Evolutionary conservation across 1,140 invertebrate species (phyloP).

Genomic region (Phocides pigmalion): DNA sequence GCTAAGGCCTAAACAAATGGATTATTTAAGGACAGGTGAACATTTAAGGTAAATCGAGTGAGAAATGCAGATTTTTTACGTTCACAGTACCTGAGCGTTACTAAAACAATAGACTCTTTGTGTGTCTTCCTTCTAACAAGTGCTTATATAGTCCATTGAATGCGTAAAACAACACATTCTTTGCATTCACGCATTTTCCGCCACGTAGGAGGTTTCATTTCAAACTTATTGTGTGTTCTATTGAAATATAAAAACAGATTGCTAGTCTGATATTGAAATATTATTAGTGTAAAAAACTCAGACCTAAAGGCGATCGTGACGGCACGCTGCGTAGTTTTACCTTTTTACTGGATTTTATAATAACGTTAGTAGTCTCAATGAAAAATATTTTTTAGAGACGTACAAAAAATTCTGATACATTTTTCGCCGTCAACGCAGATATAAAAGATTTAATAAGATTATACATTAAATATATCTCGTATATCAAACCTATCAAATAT

Average conservation of each 20-base stretch:
- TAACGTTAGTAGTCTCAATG: not conserved
- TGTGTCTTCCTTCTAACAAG: conserved; percentile 38
- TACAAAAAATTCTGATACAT: too few species aligned
- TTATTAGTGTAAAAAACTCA: conserved; percentile 30
- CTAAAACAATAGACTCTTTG: conserved; percentile 62
- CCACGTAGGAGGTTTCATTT: conserved; percentile 54
- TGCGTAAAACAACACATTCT: conserved; percentile 40
- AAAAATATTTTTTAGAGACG: not conserved
- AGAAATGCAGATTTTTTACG: conserved; percentile 30
- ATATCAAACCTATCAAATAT: too few species aligned
- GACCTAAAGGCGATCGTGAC: conserved; percentile 62
- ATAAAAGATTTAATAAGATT: too few species aligned
- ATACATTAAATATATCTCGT: too few species aligned
- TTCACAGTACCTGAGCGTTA: conserved; percentile 45
- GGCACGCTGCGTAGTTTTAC: conserved; percentile 46
- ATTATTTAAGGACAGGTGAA: conserved; percentile 58
- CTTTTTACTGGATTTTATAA: conserved; percentile 13
- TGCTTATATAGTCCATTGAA: conserved; percentile 34
- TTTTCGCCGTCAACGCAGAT: too few species aligned
- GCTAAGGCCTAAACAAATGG: conserved; percentile 51
- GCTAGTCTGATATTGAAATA: conserved; percentile 45
- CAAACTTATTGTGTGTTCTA: conserved; percentile 18
- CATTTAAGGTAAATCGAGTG: conserved; percentile 45
- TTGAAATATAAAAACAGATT: conserved; percentile 54
- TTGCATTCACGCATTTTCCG: conserved; percentile 38